These are phyloP conservation scores for Nemotelus pantherinus DNA, from an alignment of 2,888 invertebrate species.

Conservation along the genomic window DNA sequence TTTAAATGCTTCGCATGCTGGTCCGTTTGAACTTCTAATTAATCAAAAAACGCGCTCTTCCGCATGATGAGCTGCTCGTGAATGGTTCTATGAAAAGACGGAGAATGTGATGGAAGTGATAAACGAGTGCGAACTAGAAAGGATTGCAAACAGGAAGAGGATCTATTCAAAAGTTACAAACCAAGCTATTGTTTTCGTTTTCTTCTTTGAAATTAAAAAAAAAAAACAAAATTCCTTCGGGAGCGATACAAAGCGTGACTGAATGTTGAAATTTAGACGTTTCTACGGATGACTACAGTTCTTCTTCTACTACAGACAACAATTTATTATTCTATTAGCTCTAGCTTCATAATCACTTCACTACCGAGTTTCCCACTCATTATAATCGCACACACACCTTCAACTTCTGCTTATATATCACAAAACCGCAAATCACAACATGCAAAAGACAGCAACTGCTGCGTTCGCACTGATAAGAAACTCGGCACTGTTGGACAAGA, in stretches of 20 bases:
- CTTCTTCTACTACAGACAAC: too few relatives aligned
- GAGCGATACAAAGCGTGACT: neutral
- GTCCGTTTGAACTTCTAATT: neutral
- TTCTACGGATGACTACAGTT: too few relatives aligned
- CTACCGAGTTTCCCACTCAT: neutral
- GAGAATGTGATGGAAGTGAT: neutral
- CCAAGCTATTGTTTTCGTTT: neutral
- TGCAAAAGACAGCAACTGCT: neutral
- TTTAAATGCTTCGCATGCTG: neutral
- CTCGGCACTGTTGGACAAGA: conserved; percentile 18
- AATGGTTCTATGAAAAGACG: neutral
- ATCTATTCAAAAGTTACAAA: neutral
- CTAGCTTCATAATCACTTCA: conserved; percentile 23
- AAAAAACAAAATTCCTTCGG: neutral
- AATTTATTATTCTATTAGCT: neutral
- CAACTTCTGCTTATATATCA: neutral
- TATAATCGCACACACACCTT: conserved; percentile 31
- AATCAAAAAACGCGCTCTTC: neutral
- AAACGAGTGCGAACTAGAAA: neutral
- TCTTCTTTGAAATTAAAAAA: neutral
- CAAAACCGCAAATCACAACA: conserved; percentile 2
- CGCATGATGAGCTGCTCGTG: neutral
- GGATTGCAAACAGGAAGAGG: neutral
- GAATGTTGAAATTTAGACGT: neutral
- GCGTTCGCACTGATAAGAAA: conserved; percentile 31